Evolutionary conservation across 2,888 invertebrate genomes (phyloP).

Genomic region (Parnassius glacialis): DNA sequence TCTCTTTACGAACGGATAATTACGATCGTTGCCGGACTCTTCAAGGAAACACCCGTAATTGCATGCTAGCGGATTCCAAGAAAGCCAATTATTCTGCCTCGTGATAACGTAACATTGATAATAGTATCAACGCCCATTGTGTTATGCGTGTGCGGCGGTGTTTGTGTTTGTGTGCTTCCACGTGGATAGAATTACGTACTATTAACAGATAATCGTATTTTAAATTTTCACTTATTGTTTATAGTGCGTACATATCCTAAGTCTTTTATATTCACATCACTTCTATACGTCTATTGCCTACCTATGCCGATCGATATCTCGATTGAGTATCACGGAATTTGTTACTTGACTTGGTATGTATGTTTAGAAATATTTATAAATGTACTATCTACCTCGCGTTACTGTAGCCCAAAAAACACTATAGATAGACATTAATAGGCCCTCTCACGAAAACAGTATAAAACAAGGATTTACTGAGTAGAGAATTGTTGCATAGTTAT

Average conservation of each 20-base stretch:
- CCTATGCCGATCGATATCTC: too few relatives aligned
- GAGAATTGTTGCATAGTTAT: too few relatives aligned
- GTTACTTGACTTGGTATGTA: too few relatives aligned
- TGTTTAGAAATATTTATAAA: too few relatives aligned
- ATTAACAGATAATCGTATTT: background rate
- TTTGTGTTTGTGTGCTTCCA: slow-evolving; percentile 1
- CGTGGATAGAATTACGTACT: slow-evolving; percentile 6
- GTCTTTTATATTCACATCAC: too few relatives aligned
- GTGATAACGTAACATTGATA: slow-evolving; percentile 66
- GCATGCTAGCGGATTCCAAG: slow-evolving; percentile 55
- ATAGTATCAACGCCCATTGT: slow-evolving; percentile 56
- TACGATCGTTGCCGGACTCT: slow-evolving; percentile 49
- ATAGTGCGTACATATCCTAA: background rate
- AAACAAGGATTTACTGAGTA: too few relatives aligned
- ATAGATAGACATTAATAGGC: too few relatives aligned
- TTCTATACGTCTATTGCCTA: too few relatives aligned
- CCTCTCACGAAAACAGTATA: too few relatives aligned
- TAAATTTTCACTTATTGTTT: background rate
- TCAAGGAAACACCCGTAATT: slow-evolving; percentile 69
- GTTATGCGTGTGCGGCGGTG: slow-evolving; percentile 7
- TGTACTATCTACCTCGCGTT: too few relatives aligned
- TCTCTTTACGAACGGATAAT: slow-evolving; percentile 42
- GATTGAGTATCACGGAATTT: too few relatives aligned
- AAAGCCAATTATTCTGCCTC: slow-evolving; percentile 54
- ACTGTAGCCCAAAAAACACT: too few relatives aligned